Evolutionary conservation across 64 coral and sea anemone species (phyloP), one percentile per base, ranked within the genome.

Genomic region (Montipora cactus): DNA sequence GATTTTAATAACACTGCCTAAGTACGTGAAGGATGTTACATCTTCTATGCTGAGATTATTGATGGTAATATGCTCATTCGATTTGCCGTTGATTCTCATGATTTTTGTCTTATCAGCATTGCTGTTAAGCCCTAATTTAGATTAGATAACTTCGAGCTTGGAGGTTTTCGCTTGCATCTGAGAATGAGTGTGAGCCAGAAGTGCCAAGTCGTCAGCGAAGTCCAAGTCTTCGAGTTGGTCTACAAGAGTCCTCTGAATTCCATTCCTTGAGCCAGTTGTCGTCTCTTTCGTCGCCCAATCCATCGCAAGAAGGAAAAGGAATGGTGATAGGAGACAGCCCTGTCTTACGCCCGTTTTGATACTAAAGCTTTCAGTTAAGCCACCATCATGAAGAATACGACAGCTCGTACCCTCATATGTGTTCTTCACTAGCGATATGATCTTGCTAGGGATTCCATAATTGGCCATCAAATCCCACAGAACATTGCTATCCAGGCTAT

Each of bases 111-210:
- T 88, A 4, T 18, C 15, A 44, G 16, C 51, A 14, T 19, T 21
- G 49, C 73, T 88, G 53, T 90, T 79, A 5, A 89, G 7, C 0
- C 75, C 55, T 16, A 28, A 6, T 67, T 44, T 47, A 3, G 45
- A 21, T 44, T 74, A 90, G 5, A 13, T 49, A 22, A 2, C 10
- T 66, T 55, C 76, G 14, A 90, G 45, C 9, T 16, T 10, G 12
- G 89, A 58, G 3, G 89, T 80, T 18, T 90, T 80, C 0, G 22
- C 77, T 58, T 90, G 89, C 75, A 89, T 89, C 20, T 89, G 87
- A 0, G 8, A 11, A 7, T 53, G 53, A 48, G 6, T 80, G 28
- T 79, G 77, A 2, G 45, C 77, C 12, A 76, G 23, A 6, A 76
- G 9, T 5, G n/a, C 45, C 6, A 76, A n/a, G 52, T 89, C 46